Conservation (phyloP, 1,140 invertebrate genomes). For the Ceratina australensis region DNA sequence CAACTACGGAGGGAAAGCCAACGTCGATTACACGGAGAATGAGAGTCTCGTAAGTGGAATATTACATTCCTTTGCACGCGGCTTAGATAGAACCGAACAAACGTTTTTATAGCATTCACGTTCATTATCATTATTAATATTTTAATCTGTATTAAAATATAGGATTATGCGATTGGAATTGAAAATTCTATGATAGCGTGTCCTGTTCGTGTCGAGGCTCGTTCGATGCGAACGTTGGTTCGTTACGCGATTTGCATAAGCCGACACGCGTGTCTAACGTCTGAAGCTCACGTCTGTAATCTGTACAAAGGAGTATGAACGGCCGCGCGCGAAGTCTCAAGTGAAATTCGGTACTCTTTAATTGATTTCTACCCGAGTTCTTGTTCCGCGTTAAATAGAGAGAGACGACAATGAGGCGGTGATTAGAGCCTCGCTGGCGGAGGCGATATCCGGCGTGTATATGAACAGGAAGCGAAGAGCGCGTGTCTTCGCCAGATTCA, state of each 20-base stretch:
- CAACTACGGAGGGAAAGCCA: neutral
- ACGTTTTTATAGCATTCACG: no score
- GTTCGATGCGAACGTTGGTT: no score
- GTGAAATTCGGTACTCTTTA: conserved; percentile 37
- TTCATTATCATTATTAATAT: no score
- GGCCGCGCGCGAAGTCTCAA: neutral
- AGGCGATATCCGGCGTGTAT: conserved; percentile 30
- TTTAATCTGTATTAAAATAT: no score
- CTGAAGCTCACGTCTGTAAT: conserved; percentile 17
- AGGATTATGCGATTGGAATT: no score
- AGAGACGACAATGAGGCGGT: neutral
- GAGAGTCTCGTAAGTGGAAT: no score
- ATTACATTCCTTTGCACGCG: no score
- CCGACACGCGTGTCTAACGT: neutral
- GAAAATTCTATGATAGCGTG: no score
- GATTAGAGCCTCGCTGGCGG: conserved; percentile 4
- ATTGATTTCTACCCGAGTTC: neutral
- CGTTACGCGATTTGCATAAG: conserved; percentile 7
- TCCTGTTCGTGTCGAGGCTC: no score
- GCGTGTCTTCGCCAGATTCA: neutral
- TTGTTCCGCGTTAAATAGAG: neutral
- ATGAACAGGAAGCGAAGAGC: no score
- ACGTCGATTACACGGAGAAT: no score
- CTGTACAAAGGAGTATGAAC: conserved; percentile 5
- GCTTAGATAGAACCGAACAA: neutral